Evolutionary conservation across 2,888 invertebrate species (phyloP).

Genomic region (Synergus japonicus): DNA sequence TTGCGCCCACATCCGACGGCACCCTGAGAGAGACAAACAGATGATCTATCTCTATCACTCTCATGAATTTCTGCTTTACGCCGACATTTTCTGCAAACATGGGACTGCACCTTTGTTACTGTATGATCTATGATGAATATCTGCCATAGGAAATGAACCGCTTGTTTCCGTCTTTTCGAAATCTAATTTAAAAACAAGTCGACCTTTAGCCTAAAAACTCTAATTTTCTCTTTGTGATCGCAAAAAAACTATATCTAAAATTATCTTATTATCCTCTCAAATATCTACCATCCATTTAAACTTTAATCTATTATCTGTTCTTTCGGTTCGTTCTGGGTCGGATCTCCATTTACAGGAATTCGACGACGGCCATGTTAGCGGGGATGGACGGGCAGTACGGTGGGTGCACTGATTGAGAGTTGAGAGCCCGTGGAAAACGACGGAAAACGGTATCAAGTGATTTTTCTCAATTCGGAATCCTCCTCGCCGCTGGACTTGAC

Average conservation of each 20-base stretch:
- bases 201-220: background rate
- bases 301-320: background rate
- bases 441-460: constrained; percentile 11
- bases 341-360: constrained; percentile 14
- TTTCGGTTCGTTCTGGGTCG: background rate
- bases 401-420: constrained; percentile 18
- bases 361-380: constrained; percentile 26
- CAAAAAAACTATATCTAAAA: background rate
- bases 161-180: constrained; percentile 21
- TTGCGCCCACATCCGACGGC: no score
- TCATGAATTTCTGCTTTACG: no score
- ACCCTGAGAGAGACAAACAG: no score
- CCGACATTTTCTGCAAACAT: no score
- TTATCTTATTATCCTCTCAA: background rate
- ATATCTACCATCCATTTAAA: background rate
- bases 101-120: no score
- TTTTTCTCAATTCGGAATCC: constrained; percentile 12
- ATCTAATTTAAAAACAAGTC: constrained; percentile 17
- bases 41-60: no score
- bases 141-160: background rate
- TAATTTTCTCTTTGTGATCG: background rate
- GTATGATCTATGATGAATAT: no score
- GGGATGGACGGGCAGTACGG: background rate
- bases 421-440: constrained; percentile 4
- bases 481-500: background rate